These are phyloP conservation scores for Zaprionus lineosus DNA, from an alignment of 2,888 invertebrate genomes.

Conservation along the genomic window DNA sequence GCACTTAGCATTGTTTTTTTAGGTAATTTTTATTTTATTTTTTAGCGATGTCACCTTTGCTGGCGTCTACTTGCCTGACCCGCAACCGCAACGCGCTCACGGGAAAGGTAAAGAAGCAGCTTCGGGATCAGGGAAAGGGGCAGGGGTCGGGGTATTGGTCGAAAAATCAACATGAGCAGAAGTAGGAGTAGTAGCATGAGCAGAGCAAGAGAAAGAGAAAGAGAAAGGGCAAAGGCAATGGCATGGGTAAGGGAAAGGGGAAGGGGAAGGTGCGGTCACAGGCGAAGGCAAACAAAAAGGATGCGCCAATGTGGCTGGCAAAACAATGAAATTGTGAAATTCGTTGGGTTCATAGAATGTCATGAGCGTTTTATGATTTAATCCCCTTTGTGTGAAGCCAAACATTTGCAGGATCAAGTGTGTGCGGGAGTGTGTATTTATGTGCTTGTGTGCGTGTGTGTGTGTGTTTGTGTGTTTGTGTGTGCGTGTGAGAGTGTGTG, in stretches of 20 bases:
- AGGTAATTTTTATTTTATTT: slow-evolving; percentile 19
- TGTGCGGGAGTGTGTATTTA: no score
- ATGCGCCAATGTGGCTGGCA: slow-evolving; percentile 67
- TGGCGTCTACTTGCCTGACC: slow-evolving; percentile 13
- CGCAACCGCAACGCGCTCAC: neutral
- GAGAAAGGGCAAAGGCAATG: neutral
- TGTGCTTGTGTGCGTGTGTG: slow-evolving; percentile 3
- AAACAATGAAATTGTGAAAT: slow-evolving; percentile 68
- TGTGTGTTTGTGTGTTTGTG: slow-evolving; percentile 5
- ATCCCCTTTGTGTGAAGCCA: slow-evolving; percentile 70
- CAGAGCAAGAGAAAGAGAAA: no score
- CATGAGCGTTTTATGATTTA: slow-evolving; percentile 61
- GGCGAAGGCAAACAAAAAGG: slow-evolving; percentile 42
- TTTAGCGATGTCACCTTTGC: slow-evolving; percentile 61
- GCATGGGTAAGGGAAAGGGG: neutral
- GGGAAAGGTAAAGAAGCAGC: neutral
- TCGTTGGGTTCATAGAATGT: slow-evolving; percentile 40
- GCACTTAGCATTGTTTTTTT: neutral
- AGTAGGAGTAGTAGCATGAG: no score
- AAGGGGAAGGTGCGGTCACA: neutral
- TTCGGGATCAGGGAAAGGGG: neutral
- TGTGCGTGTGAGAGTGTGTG: slow-evolving; percentile 15
- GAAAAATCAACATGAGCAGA: no score
- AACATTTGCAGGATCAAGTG: slow-evolving; percentile 57
- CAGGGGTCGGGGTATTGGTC: neutral